phyloP scores from a whole-genome alignment of 1,140 invertebrate species.

The Episyrphus balteatus region DNA sequence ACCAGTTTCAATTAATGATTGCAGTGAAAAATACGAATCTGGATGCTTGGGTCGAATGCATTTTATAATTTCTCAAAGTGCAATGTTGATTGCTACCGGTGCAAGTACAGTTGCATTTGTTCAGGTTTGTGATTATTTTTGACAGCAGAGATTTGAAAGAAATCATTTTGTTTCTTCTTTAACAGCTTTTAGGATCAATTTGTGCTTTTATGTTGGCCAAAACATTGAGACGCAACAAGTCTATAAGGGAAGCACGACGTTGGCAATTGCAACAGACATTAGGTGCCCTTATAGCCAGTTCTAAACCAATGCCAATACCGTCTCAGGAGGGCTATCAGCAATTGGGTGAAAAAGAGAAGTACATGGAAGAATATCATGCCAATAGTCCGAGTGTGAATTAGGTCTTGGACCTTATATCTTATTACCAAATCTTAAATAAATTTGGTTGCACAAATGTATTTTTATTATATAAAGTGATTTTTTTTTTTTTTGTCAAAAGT shows the following conservation, averaged over 20 bases:
- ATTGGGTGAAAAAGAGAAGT: slow-evolving; percentile 21
- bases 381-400: slow-evolving; percentile 34
- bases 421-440: too few species aligned
- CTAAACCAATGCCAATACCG: slow-evolving; percentile 27
- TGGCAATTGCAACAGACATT: slow-evolving; percentile 53
- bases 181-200: slow-evolving; percentile 71
- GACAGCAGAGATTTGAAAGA: background rate
- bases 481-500: too few species aligned
- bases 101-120: slow-evolving; percentile 70
- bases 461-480: too few species aligned
- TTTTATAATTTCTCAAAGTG: slow-evolving; percentile 58
- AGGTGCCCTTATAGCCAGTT: slow-evolving; percentile 32
- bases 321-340: slow-evolving; percentile 27
- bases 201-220: slow-evolving; percentile 76
- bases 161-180: slow-evolving; percentile 21
- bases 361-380: slow-evolving; percentile 19
- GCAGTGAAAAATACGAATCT: slow-evolving; percentile 37
- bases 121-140: slow-evolving; percentile 42
- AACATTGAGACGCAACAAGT: slow-evolving; percentile 68
- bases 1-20: slow-evolving; percentile 6
- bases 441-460: too few species aligned
- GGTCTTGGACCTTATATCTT: too few species aligned
- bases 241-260: slow-evolving; percentile 52
- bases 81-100: slow-evolving; percentile 63
- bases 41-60: slow-evolving; percentile 57